Percentiles rank a stretch among this genome's conserved stretches.
These are phyloP conservation scores for Sylvilagus floridanus DNA, from an alignment of 2,797 vertebrate species.

Conservation along the genomic window DNA sequence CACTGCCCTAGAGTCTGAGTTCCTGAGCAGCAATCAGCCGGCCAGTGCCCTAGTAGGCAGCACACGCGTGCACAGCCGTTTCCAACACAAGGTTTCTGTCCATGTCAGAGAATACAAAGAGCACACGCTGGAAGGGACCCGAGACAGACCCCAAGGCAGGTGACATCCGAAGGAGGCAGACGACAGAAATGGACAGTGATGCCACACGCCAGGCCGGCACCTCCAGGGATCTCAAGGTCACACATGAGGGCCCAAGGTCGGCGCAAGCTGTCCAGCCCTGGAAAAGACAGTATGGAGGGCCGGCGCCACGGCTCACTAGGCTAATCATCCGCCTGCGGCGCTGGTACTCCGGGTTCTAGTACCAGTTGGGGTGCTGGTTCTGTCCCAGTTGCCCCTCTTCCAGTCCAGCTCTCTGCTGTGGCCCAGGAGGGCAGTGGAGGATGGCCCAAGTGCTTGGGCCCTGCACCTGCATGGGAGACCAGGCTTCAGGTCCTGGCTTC, in stretches of 20 bases:
- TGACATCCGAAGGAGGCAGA: neutral
- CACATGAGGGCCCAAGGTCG: neutral
- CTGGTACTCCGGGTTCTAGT: too few relatives aligned
- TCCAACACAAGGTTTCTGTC: neutral
- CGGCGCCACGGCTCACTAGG: too few relatives aligned
- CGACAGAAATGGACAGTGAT: neutral
- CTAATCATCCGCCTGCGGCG: too few relatives aligned
- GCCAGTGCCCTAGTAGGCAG: neutral
- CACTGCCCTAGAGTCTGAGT: neutral
- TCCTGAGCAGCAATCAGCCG: neutral
- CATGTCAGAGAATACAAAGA: neutral
- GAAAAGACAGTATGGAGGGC: neutral
- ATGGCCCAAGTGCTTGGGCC: too few relatives aligned
- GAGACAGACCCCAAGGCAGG: neutral
- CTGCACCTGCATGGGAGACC: too few relatives aligned
- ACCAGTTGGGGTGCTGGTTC: too few relatives aligned
- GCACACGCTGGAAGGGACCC: neutral
- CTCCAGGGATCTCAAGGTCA: neutral
- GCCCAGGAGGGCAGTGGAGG: too few relatives aligned
- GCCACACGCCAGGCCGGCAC: neutral
- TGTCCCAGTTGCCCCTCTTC: too few relatives aligned
- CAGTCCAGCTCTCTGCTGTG: too few relatives aligned
- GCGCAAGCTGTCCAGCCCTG: rapidly evolving
- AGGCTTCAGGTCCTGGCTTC: too few relatives aligned
- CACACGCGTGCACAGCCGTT: rapidly evolving